Conservation (phyloP, 2,113 vertebrate species). For the Danionella cerebrum region DNA sequence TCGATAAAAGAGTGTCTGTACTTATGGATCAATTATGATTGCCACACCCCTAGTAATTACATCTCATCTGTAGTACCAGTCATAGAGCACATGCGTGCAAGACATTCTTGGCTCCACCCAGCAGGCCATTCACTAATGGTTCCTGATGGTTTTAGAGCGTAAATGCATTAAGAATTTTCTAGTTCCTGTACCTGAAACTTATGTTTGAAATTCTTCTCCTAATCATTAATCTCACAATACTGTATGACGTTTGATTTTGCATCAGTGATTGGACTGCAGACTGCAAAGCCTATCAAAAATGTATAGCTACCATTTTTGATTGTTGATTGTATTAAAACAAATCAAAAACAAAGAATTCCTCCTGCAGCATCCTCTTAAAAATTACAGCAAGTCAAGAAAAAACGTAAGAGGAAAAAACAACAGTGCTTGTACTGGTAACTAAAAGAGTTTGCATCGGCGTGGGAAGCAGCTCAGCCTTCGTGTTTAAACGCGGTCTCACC, state of each 20-base stretch:
- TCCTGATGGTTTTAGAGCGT: too few species aligned
- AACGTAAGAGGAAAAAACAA: conserved; percentile 17
- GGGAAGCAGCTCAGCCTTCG: conserved; percentile 68
- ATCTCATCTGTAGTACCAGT: too few species aligned
- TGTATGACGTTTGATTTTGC: background rate
- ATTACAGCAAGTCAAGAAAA: conserved; percentile 21
- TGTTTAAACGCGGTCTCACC: conserved; percentile 90
- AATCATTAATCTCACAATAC: background rate
- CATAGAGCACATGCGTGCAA: too few species aligned
- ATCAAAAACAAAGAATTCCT: conserved; percentile 30
- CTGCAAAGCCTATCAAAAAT: conserved; percentile 83
- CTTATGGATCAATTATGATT: too few species aligned
- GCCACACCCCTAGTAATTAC: too few species aligned
- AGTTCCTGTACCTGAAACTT: too few species aligned
- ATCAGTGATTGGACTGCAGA: conserved; percentile 51
- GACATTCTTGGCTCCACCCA: too few species aligned
- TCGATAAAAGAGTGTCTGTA: too few species aligned
- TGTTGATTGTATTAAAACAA: conserved; percentile 42
- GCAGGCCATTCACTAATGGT: too few species aligned
- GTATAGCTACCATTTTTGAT: conserved; percentile 65
- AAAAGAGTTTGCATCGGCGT: conserved; percentile 37
- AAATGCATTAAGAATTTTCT: too few species aligned
- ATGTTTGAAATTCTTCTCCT: too few species aligned
- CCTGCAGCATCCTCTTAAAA: conserved; percentile 42
- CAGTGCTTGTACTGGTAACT: conserved; percentile 38